Conservation (phyloP, 2,113 vertebrate genomes). For the Eira barbara region DNA sequence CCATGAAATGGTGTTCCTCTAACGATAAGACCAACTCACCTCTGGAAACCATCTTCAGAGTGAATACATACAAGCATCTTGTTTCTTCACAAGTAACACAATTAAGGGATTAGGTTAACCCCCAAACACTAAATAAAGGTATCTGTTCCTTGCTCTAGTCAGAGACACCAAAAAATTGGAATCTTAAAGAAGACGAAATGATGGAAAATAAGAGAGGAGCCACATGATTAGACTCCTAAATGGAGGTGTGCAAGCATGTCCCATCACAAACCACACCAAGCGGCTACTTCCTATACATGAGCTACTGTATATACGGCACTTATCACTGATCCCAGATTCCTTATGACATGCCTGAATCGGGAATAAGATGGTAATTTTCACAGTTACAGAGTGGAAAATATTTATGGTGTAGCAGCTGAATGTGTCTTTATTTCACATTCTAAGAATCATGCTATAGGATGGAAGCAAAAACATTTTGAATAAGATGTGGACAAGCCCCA, state of each 20-base stretch:
- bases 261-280: slow-evolving; percentile 4
- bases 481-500: slow-evolving; percentile 73
- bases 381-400: slow-evolving; percentile 80
- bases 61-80: not conserved
- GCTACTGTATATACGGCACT: slow-evolving; percentile 54
- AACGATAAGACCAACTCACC: not conserved
- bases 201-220: slow-evolving; percentile 22
- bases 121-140: not conserved
- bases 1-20: not conserved
- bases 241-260: not conserved
- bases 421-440: slow-evolving; percentile 81
- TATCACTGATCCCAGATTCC: slow-evolving; percentile 72
- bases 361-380: slow-evolving; percentile 81
- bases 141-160: not conserved
- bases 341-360: slow-evolving; percentile 73
- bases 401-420: slow-evolving; percentile 75
- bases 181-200: slow-evolving; percentile 30
- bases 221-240: not conserved
- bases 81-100: not conserved
- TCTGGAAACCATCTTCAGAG: not conserved
- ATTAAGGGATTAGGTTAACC: not conserved
- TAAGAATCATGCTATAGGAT: slow-evolving; percentile 70
- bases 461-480: slow-evolving; percentile 76
- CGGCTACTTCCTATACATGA: slow-evolving; percentile 38
- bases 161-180: not conserved